Evolutionary conservation across 1,140 invertebrate genomes (phyloP).

Genomic region (Penaeus indicus): DNA sequence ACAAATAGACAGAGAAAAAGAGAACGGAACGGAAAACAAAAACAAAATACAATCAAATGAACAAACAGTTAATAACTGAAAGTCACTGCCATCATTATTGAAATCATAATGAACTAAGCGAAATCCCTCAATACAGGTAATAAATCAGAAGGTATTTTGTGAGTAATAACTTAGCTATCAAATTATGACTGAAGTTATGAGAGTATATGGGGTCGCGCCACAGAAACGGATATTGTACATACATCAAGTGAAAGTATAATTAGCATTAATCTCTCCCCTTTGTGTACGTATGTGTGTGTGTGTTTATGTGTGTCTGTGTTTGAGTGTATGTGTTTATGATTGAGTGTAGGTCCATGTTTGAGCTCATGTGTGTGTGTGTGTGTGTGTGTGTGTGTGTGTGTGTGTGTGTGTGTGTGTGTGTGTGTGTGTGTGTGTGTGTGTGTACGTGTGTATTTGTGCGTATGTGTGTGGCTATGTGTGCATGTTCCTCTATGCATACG

Average conservation of each 20-base stretch:
- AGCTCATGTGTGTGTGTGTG: neutral
- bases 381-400: conserved; percentile 23
- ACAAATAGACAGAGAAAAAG: neutral
- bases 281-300: neutral
- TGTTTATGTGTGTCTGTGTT: neutral
- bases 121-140: no score
- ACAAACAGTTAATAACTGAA: no score
- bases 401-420: conserved; percentile 19
- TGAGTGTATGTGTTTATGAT: neutral
- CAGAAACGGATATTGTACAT: neutral
- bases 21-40: neutral
- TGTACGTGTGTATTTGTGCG: neutral
- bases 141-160: no score
- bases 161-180: no score
- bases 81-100: no score
- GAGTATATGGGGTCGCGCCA: neutral
- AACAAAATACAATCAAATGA: neutral
- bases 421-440: neutral
- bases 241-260: neutral
- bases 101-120: no score
- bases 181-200: no score
- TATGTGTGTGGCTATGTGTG: neutral
- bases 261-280: no score
- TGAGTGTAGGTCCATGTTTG: neutral
- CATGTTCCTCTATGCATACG: neutral